Base-by-base conservation (phyloP, 2,888 invertebrate genomes). In the Lobophora halterata region DNA sequence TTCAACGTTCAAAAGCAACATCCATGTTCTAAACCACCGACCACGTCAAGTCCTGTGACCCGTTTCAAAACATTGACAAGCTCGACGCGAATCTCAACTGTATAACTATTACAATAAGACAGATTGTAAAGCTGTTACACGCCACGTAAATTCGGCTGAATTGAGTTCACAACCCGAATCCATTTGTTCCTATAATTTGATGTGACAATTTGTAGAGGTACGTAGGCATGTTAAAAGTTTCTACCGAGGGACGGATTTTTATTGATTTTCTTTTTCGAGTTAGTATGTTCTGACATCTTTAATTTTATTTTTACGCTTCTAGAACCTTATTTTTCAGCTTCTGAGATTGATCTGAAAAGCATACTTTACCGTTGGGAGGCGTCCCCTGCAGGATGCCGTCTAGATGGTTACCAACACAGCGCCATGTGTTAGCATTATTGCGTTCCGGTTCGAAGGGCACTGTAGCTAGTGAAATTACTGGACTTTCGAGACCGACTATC, bases 21-120 rank as follows among this genome's bases (percentile, higher is more conserved):
- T 13, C 12, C 12, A 21, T 7, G 25, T 25, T 33, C 19, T 25
- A 19, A 19, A 11, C 10, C 33, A 25, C 46, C 39, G 44, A 43
- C 48, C 46, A 46, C 49, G 52, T 58, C 58, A 53, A 38, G 49
- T 48, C 45, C 44, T 48, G 46, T 49, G 57, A 60, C 61, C 58
- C 55, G 49, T 55, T 55, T 60, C 52, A 51, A 58, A 43, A 32
- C 37, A 32, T 34, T 23, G 18, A 20, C 31, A 19, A 18, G 3
- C 16, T 16, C 9, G 40, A 29, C 9, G 11, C 27, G 11, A 41
- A 20, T 35, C 21, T 25, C 25, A 38, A 39, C 43, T 32, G 36
- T 49, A 46, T 37, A 8, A 3, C 24, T 30, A 16, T 1, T 4
- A 5, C 10, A 19, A 38, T 46, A 24, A 23, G 36, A 6, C 26